Evolutionary conservation across 2,888 invertebrate species (phyloP).

Genomic region (Galerucella calmariensis): DNA sequence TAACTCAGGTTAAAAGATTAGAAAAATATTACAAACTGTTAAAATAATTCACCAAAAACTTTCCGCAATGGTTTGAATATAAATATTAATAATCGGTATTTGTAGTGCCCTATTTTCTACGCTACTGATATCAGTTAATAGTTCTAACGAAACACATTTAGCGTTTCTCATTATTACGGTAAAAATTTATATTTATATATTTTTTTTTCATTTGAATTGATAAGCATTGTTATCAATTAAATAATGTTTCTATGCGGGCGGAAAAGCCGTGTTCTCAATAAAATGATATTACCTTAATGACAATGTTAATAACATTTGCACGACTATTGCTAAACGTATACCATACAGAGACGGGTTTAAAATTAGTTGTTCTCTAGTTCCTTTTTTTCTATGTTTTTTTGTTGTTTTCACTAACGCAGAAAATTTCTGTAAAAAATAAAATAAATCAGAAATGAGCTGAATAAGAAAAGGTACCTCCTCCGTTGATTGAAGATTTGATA

Average conservation of each 20-base stretch:
- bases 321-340: background rate
- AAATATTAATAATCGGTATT: background rate
- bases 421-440: no score
- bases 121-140: conserved; percentile 60
- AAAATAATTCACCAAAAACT: no score
- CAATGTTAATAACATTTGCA: conserved; percentile 26
- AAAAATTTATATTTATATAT: conserved; percentile 18
- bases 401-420: no score
- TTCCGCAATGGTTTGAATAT: no score
- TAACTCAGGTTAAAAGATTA: no score
- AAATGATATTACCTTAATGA: conserved; percentile 43
- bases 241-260: conserved; percentile 45
- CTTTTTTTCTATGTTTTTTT: no score
- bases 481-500: no score
- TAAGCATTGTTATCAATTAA: conserved; percentile 41
- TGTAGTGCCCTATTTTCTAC: background rate
- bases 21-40: no score
- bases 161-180: conserved; percentile 34
- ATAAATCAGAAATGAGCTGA: no score
- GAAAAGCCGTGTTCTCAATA: conserved; percentile 43
- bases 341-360: background rate
- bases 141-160: conserved; percentile 30
- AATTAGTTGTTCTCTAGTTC: no score
- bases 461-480: no score
- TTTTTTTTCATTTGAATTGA: conserved; percentile 43